phyloP scores from a whole-genome alignment of 2,113 vertebrate species.

The Catagonus wagneri region DNA sequence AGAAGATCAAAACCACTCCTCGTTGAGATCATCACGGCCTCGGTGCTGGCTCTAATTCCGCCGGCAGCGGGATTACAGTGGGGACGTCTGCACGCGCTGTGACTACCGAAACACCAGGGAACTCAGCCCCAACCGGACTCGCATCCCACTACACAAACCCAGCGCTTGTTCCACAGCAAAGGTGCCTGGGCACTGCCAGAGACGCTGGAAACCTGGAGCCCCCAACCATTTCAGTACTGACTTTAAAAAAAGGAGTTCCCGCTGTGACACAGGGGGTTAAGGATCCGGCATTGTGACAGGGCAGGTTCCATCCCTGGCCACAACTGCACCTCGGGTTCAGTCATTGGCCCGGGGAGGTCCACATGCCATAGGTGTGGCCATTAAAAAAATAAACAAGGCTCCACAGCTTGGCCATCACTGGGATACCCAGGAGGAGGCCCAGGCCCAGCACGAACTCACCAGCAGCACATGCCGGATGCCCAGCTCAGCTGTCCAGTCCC shows the following conservation, averaged over 20 bases:
- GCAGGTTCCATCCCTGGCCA: too few species aligned
- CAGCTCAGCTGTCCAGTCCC: slow-evolving; percentile 96
- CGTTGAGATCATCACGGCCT: too few species aligned
- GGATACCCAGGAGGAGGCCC: not conserved
- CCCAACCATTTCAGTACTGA: not conserved
- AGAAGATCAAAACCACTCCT: not conserved
- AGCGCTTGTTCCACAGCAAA: fast-evolving
- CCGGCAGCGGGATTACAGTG: fast-evolving
- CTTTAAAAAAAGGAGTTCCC: not conserved
- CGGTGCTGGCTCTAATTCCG: too few species aligned
- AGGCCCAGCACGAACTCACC: slow-evolving; percentile 85
- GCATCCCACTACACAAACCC: not conserved
- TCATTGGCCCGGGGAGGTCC: too few species aligned
- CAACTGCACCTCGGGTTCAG: too few species aligned
- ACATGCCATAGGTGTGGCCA: too few species aligned
- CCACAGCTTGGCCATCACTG: too few species aligned
- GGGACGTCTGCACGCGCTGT: fast-evolving
- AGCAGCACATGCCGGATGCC: slow-evolving; percentile 95
- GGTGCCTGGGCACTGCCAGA: not conserved
- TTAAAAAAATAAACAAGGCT: not conserved
- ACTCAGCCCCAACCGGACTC: not conserved
- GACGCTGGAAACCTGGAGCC: not conserved
- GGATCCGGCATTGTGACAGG: too few species aligned
- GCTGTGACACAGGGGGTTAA: too few species aligned
- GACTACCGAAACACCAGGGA: not conserved